Evolutionary conservation across 2,888 invertebrate genomes (phyloP).

Genomic region (Branchellion lobata): DNA sequence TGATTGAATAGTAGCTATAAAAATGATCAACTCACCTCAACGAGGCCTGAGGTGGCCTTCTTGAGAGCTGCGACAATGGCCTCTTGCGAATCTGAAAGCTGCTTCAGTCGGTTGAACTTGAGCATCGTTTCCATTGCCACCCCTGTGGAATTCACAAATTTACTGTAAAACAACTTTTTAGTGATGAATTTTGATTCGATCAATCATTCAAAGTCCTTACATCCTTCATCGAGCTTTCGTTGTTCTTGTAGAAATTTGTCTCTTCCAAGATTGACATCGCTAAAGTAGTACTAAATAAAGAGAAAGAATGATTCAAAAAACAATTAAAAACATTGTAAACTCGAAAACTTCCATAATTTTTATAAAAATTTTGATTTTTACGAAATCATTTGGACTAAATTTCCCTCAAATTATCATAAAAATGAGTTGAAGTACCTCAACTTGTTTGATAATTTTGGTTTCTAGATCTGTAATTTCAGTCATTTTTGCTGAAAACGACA

Average conservation of each 20-base stretch:
- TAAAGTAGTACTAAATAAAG: constrained; percentile 72
- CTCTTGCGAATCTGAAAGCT: constrained; percentile 71
- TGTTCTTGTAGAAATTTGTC: constrained; percentile 91
- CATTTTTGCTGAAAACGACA: not conserved
- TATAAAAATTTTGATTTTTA: too few species aligned
- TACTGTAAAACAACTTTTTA: too few species aligned
- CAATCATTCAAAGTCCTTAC: too few species aligned
- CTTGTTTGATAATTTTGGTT: constrained; percentile 56
- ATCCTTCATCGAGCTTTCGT: constrained; percentile 77
- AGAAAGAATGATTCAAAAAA: too few species aligned
- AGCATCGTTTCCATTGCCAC: constrained; percentile 78
- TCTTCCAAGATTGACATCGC: constrained; percentile 84
- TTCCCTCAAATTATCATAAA: not conserved
- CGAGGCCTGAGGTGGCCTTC: constrained; percentile 73
- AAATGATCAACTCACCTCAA: constrained; percentile 66
- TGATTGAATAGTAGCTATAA: not conserved
- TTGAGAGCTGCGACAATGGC: constrained; percentile 75
- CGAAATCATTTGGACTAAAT: too few species aligned
- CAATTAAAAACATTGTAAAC: too few species aligned
- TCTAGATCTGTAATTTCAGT: constrained; percentile 50
- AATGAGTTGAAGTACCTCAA: constrained; percentile 55
- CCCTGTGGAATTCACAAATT: constrained; percentile 65
- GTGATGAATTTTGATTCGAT: too few species aligned
- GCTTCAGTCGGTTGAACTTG: constrained; percentile 79
- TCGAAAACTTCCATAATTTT: too few species aligned